Evolutionary conservation across 2,797 vertebrate species (phyloP), one percentile per base, ranked within the genome.

Genomic region (Tamandua tetradactyla): DNA sequence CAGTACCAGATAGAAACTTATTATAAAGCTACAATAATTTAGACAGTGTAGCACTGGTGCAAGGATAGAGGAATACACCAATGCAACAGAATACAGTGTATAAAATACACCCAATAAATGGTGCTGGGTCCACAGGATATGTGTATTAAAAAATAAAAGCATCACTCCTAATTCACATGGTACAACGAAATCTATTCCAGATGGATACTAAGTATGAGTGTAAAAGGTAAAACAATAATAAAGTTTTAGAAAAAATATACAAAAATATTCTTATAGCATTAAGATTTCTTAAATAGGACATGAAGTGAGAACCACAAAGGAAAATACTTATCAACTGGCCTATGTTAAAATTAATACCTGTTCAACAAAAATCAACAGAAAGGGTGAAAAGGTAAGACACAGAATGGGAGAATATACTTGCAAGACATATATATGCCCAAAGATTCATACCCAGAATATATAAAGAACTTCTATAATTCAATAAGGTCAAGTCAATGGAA

Each of bases 321-420:
- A 89, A 89, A 88, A 71, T 78, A 68, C 35, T 72, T 84, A 86
- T 14, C 75, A 61, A 75, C 22, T 90, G 20, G 32, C 44, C 35
- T 78, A 88, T 30, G 87, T 76, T 87, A 93, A 90, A 80, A 81
- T 49, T 85, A 79, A 35, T 59, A 94, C 47, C 13, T 47, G 30
- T 27, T 75, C 9, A 4, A 35, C 22, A 64, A 79, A 79, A 75
- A 32, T 40, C 23, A 71, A 55, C 30, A 75, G 55, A 85, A 78
- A 89, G 23, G 66, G 12, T 23, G 30, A 93, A 80, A 81, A 81
- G 23, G 4, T 84, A 66, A 80, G 15, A n/a, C 42, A 69, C 20
- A 78, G 47, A 89, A 10, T 69, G 3, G 64, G 35, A 64, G 0
- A 89, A 84, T 32, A 40, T 61, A 82, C 57, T 71, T 64, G 17